Base-by-base conservation (phyloP, 2,888 invertebrate species). In the Belgica antarctica region DNA sequence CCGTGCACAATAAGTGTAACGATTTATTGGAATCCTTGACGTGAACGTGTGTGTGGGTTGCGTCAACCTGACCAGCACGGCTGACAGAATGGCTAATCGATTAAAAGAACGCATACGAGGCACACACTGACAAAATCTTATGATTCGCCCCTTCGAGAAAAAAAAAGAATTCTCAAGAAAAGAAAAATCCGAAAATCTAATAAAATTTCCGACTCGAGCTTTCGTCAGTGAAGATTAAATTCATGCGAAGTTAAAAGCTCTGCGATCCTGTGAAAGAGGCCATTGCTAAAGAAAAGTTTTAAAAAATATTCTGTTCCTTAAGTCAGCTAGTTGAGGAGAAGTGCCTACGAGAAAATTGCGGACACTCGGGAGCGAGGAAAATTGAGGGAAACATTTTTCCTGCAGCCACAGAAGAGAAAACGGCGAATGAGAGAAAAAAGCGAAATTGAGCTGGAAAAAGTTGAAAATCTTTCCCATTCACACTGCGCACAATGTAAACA, bases 401-500 rank as follows among this genome's bases (percentile, higher is more conserved):
- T 22, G 52, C 22, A 19, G 19, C 19, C 52, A 22, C 17, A 52
- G 19, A n/a, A 52, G 41, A 41, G 28, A 27, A 36, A 47, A 28
- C n/a, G n/a, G 36, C 24, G 41, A 63, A 22, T 12, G 63, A 63
- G 65, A 63, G 41, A 22, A 17, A 27, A 47, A 63, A 63, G 47
- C 27, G 27, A 59, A 5, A 27, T 59, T 52, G 46, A 66, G 47
- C 47, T 52, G 47, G 46, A 66, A 66, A 66, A 68, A 46, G 52
- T 57, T 68, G 65, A 66, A 66, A 66, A 66, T 68, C 24, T 68
- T 68, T 57, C 57, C 68, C 57, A 68, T 68, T 68, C 65, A 46
- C 34, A 46, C 68, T 68, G 68, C 68, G 68, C 68, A 68, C 68
- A 68, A 68, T 68, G 68, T 68, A 68, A 68, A 68, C 68, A 68